Percentiles rank a stretch among this genome's conserved stretches.
phyloP scores from a whole-genome alignment of 1,140 invertebrate species.

The Marisa cornuarietis region DNA sequence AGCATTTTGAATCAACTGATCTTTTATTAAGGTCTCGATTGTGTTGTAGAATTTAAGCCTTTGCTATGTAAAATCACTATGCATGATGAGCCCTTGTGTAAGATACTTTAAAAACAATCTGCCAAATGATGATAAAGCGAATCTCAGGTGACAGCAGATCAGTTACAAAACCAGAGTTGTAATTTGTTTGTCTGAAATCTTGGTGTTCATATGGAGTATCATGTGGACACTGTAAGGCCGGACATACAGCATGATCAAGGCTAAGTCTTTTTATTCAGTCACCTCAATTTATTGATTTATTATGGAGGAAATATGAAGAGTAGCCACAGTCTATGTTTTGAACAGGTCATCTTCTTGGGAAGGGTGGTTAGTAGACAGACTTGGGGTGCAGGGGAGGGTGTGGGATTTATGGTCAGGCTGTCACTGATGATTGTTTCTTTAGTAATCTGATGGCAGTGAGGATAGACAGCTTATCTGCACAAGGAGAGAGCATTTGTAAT shows the following conservation, averaged over 20 bases:
- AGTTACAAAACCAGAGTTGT: constrained; percentile 6
- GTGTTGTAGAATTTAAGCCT: no score
- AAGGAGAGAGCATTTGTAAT: no score
- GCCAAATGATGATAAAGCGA: constrained; percentile 22
- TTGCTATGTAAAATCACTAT: no score
- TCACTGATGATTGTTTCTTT: constrained; percentile 13
- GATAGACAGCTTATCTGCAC: no score
- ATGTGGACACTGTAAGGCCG: constrained; percentile 17
- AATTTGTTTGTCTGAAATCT: constrained; percentile 20
- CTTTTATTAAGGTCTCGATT: no score
- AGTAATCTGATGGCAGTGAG: constrained; percentile 22
- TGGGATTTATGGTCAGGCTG: neutral
- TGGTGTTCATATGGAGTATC: constrained; percentile 8
- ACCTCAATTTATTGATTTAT: neutral
- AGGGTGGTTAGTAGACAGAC: neutral
- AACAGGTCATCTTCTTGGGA: neutral
- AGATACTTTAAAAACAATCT: neutral
- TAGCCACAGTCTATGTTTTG: constrained; percentile 8
- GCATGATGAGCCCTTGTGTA: no score
- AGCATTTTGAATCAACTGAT: no score
- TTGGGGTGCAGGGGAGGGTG: constrained; percentile 4
- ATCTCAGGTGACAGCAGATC: constrained; percentile 2
- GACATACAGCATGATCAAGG: constrained; percentile 19
- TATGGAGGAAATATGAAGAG: constrained; percentile 7
- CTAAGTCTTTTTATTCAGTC: neutral